Base-by-base conservation (phyloP, 2,888 invertebrate species). In the Polyommatus icarus region DNA sequence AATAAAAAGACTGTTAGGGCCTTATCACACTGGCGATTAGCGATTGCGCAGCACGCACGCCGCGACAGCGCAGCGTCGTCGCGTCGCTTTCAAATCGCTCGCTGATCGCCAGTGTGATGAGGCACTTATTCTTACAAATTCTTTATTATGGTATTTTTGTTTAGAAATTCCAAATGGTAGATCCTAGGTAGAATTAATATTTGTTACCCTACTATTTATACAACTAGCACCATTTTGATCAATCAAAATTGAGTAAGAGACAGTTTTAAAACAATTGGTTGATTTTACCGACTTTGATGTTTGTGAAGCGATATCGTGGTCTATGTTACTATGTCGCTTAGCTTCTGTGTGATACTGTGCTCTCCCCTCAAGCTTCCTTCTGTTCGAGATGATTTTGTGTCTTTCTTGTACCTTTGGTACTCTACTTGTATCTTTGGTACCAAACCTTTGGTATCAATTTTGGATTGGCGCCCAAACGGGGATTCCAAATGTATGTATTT, bases 281-380 rank as follows among this genome's bases (percentile, higher is more conserved):
- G 77, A 72, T 77, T 77, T 77, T 77, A 77, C 73, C 57, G 36
- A 73, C 57, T 73, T 77, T 59, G 57, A 46, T 77, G 59, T 77
- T 24, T 73, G 71, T 77, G 72, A 57, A 77, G 77, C 77, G 59
- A 24, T 77, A 59, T 57, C 40, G 77, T 72, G 77, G 71, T 77
- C 72, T 24, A 18, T 59, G 36, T 54, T 77, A 36, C 29, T 72
- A 36, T 40, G 40, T 77, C 57, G 91, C 92, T 92, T 92, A 87
- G 92, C 92, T 92, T 92, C 83, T 90, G 87, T 90, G 87, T 89
- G 85, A 82, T 82, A 85, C 85, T 85, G 83, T 84, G 83, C 82
- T 82, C 82, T 82, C 84, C 84, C 83, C 84, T 86, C 54, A 18
- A 77, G 46, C 61, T 84, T 85, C 84, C 83, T 87, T 46, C 76